Base-by-base conservation (phyloP, 2,797 vertebrate species). In the Megalops cyprinoides region DNA sequence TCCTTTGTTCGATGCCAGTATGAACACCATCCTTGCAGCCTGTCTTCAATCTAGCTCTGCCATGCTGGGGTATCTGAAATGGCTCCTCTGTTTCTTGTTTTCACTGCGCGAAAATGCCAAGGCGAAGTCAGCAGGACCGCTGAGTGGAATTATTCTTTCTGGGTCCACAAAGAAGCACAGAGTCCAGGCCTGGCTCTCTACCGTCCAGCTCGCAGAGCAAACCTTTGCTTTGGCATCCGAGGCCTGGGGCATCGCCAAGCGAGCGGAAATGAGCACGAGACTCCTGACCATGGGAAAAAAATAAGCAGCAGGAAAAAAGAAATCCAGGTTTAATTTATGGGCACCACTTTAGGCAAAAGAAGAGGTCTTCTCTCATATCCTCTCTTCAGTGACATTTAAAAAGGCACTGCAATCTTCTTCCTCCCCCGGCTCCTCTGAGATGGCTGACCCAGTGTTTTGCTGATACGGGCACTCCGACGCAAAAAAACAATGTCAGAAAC, bases 291-390 rank as follows among this genome's bases (percentile, higher is more conserved):
- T 34, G 74, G n/a, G 65, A 82, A 80, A 69, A 79, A 82, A 75
- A 84, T 83, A 82, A 69, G 84, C 82, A 84, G 84, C 74, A 75
- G 83, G 82, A 85, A 78, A 82, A 71, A 79, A 87, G 84, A 34
- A 18, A 77, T 44, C 75, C 78, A 85, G 78, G 85, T 86, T 86
- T 86, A 85, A 88, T 88, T 88, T 87, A 89, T 85, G 82, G 79
- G 84, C 69, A 14, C 79, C 79, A 76, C 65, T 79, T 12, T 6
- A 76, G 84, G 79, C 71, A 62, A 14, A 73, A 78, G 44, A 49
- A 12, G 6, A 37, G 25, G 20, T 34, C 18, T 18, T 12, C 39
- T 18, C 15, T 15, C 62, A 67, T 34, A 18, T 4, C 31, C 18
- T 4, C 3, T 67, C 31, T 1, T 39, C 34, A 37, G 34, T n/a